A percentile compares a stretch with the other conserved stretches of the same genome.
Evolutionary conservation across 2,888 invertebrate genomes (phyloP).

Genomic region (Galeruca laticollis): DNA sequence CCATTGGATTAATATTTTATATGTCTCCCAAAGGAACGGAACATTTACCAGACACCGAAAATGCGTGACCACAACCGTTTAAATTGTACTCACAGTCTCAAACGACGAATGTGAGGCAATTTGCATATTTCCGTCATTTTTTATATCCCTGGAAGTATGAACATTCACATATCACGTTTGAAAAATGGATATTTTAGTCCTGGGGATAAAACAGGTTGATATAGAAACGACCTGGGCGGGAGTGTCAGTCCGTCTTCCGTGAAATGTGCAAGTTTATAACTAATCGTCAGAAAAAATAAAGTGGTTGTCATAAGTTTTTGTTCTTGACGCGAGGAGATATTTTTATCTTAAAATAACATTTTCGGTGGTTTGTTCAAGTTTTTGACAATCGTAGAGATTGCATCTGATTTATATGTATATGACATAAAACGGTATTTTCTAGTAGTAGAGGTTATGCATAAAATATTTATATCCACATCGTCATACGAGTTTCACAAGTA

Average conservation of each 20-base stretch:
- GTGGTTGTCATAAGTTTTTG: slow-evolving; percentile 29
- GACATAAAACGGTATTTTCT: no score
- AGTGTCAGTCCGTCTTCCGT: slow-evolving; percentile 5
- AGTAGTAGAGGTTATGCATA: no score
- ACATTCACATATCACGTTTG: slow-evolving; percentile 41
- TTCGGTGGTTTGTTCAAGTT: no score
- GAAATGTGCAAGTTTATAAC: not conserved
- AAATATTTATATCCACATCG: no score
- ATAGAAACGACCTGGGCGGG: slow-evolving; percentile 8
- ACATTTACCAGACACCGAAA: slow-evolving; percentile 8
- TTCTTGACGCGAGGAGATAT: not conserved
- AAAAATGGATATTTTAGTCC: slow-evolving; percentile 40
- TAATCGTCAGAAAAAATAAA: slow-evolving; percentile 26
- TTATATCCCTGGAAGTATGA: slow-evolving; percentile 34
- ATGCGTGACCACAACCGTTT: slow-evolving; percentile 31
- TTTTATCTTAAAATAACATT: no score
- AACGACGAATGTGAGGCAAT: slow-evolving; percentile 36
- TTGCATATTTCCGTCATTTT: slow-evolving; percentile 41
- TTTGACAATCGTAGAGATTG: no score
- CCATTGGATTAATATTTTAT: slow-evolving; percentile 26
- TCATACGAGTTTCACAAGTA: no score
- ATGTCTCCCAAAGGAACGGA: slow-evolving; percentile 8
- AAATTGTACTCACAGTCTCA: slow-evolving; percentile 30
- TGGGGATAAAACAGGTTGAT: slow-evolving; percentile 36
- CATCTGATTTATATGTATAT: no score